These are phyloP conservation scores for Asobara japonica DNA, from an alignment of 1,140 invertebrate genomes.

Conservation along the genomic window DNA sequence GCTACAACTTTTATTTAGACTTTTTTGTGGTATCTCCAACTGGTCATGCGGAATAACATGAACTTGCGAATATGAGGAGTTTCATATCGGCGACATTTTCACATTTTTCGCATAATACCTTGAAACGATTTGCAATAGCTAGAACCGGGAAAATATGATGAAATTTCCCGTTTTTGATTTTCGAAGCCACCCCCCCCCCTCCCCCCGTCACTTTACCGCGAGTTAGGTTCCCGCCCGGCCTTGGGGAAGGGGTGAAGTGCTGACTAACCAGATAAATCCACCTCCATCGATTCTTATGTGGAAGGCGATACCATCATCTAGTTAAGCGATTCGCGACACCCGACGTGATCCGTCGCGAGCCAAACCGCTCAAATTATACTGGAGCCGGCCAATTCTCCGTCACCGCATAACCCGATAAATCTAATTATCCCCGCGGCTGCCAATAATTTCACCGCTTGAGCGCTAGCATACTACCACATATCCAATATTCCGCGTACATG, in stretches of 20 bases:
- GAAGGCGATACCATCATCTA: constrained; percentile 3
- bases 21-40: too few relatives aligned
- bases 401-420: constrained; percentile 54
- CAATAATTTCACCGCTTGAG: constrained; percentile 49
- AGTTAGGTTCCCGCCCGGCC: too few relatives aligned
- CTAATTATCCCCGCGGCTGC: constrained; percentile 53
- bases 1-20: too few relatives aligned
- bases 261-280: neutral
- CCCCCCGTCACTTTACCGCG: too few relatives aligned
- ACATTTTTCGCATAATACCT: too few relatives aligned
- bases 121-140: too few relatives aligned
- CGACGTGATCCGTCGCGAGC: constrained; percentile 46
- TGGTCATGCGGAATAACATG: too few relatives aligned
- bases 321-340: constrained; percentile 30
- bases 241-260: neutral
- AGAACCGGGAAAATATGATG: too few relatives aligned
- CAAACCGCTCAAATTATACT: constrained; percentile 47
- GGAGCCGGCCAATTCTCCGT: constrained; percentile 48
- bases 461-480: constrained; percentile 4
- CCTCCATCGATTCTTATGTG: neutral
- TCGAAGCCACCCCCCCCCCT: too few relatives aligned
- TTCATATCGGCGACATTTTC: too few relatives aligned
- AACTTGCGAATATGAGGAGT: too few relatives aligned
- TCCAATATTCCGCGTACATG: neutral
- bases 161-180: too few relatives aligned